These are phyloP conservation scores for Julus scandinavius DNA, from an alignment of 2,888 invertebrate species.

Conservation along the genomic window DNA sequence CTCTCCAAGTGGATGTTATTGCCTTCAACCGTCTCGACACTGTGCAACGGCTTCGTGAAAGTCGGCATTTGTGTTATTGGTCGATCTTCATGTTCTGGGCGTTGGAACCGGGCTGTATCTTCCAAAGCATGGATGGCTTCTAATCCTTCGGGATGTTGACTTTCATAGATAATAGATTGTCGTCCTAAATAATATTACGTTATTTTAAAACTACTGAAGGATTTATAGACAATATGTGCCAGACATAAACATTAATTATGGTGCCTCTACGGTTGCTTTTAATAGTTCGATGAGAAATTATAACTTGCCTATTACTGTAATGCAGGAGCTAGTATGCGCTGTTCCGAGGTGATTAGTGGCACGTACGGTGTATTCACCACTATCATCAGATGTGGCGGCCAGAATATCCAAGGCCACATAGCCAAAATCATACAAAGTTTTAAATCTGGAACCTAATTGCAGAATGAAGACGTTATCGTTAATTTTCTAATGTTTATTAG, in stretches of 20 bases:
- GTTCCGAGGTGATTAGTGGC: conserved; percentile 94
- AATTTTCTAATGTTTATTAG: neutral
- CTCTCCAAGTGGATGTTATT: conserved; percentile 93
- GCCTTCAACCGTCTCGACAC: conserved; percentile 88
- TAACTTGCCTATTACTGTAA: conserved; percentile 71
- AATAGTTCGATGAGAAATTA: neutral
- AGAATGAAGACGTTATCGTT: neutral
- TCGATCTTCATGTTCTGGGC: conserved; percentile 81
- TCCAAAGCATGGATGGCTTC: conserved; percentile 80
- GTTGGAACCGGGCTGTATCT: conserved; percentile 73
- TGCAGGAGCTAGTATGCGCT: conserved; percentile 90
- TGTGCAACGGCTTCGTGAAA: conserved; percentile 86
- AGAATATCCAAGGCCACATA: conserved; percentile 96
- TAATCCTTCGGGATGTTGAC: conserved; percentile 90
- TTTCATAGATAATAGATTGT: conserved; percentile 77
- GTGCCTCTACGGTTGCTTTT: neutral
- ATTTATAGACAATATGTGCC: too few relatives aligned
- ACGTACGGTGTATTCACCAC: conserved; percentile 93
- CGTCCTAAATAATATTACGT: conserved; percentile 58
- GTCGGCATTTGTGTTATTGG: conserved; percentile 86
- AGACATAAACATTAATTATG: too few relatives aligned
- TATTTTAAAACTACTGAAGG: neutral
- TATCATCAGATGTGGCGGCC: conserved; percentile 91
- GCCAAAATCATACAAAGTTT: conserved; percentile 96
- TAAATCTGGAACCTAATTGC: conserved; percentile 79